Base-by-base conservation (phyloP, 64 coral and sea anemone species). In the Pocillopora damicornis region DNA sequence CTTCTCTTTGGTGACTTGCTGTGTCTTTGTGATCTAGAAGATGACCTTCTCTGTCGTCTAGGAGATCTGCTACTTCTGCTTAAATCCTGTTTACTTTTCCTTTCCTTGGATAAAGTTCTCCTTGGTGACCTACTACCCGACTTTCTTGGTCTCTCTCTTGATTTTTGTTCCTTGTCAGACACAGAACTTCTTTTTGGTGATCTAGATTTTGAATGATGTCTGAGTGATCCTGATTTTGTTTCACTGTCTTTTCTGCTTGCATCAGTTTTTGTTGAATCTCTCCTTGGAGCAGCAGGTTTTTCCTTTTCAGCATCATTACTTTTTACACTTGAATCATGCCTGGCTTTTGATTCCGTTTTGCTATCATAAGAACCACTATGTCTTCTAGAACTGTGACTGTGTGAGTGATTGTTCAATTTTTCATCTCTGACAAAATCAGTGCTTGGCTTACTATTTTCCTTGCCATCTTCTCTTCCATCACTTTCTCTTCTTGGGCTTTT, bases 1-100 rank as follows among this genome's bases (percentile, higher is more conserved):
- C 79, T 82, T 25, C 90, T 72, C 58, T 77, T 84, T 36, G 88
- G 87, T 18, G 89, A 92, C 79, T 37, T 89, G 15, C 82, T 89
- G 15, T 36, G 80, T 71, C 90, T 92, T 61, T 65, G 60, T 68
- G 75, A 74, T 17, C 75, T 92, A 87, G 90, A 86, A 59, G 23
- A 87, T 60, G 37, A 72, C 17, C 71, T 60, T 59, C 74, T 36
- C 36, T 92, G 37, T 71, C 60, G 35, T 30, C 58, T 71, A 57
- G 81, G 81, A 13, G 81, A 85, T 58, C 81, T 85, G 65, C 81
- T 85, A 13, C 81, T 72, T 20, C 22, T 37, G 5, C 63, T 38
- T 1, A 22, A 20, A 72, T 85, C 81, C 67, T 57, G 63, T 42
- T 45, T 85, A 9, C 38, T 45, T 59, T 85, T 15, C 38, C 37